Evolutionary conservation across 2,888 invertebrate genomes (phyloP).

Genomic region (Lissocephala sabroskyi): DNA sequence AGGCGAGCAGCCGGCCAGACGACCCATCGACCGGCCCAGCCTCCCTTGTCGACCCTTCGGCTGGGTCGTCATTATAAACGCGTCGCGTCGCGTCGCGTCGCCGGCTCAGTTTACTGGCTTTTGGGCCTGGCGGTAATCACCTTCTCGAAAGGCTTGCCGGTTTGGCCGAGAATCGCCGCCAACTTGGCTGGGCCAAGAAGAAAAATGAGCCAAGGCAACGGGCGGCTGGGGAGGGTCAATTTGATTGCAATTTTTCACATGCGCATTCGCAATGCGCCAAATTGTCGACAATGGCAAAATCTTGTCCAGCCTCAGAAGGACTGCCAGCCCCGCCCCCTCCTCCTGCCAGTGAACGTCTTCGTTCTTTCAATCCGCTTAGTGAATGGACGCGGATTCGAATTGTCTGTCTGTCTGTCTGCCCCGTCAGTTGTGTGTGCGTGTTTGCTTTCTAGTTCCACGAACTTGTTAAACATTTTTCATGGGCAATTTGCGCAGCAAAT

Average conservation of each 20-base stretch:
- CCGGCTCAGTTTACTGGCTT: too few relatives aligned
- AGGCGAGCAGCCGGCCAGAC: too few relatives aligned
- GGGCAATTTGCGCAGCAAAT: constrained; percentile 65
- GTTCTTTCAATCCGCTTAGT: too few relatives aligned
- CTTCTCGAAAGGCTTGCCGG: too few relatives aligned
- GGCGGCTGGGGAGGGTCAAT: neutral
- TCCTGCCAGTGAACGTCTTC: neutral
- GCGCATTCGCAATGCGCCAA: constrained; percentile 31
- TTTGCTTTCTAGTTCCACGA: constrained; percentile 62
- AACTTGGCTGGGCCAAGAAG: constrained; percentile 1
- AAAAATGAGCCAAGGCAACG: too few relatives aligned
- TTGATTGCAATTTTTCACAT: constrained; percentile 62
- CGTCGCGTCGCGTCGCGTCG: too few relatives aligned
- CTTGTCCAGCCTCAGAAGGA: too few relatives aligned
- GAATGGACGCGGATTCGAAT: too few relatives aligned
- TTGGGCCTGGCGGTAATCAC: too few relatives aligned
- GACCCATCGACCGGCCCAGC: too few relatives aligned
- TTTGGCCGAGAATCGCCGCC: too few relatives aligned
- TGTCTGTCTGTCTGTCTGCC: neutral
- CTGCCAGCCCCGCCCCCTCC: constrained; percentile 11
- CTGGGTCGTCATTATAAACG: constrained; percentile 21
- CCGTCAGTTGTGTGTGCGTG: constrained; percentile 9
- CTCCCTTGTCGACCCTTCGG: too few relatives aligned
- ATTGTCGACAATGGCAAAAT: neutral
- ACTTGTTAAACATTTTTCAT: constrained; percentile 62